phyloP scores from a whole-genome alignment of 2,888 invertebrate genomes.

The Byasa hedistus region DNA sequence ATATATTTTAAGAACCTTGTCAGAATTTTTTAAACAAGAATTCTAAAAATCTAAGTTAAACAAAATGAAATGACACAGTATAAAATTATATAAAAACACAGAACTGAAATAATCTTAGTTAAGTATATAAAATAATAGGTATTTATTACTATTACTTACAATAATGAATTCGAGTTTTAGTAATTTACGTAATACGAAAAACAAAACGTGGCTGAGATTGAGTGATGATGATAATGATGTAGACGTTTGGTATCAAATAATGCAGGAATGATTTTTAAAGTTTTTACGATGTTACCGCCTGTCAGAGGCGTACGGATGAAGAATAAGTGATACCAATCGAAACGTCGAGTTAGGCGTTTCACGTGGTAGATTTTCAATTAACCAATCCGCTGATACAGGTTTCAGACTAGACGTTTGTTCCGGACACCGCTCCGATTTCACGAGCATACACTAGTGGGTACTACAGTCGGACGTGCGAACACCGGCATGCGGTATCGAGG shows the following conservation, averaged over 20 bases:
- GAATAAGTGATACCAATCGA: constrained; percentile 14
- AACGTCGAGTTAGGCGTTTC: constrained; percentile 7
- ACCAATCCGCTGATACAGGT: constrained; percentile 30
- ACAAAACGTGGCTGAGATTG: too few species aligned
- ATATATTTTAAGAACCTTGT: background rate
- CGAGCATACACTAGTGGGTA: constrained; percentile 33
- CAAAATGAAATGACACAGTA: background rate
- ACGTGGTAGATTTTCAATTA: constrained; percentile 31
- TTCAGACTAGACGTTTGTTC: constrained; percentile 35
- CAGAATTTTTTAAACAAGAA: background rate
- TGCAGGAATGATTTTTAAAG: background rate
- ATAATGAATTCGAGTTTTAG: background rate
- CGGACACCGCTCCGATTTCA: constrained; percentile 37
- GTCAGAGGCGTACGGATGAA: background rate
- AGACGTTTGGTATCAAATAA: background rate
- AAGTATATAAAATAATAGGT: background rate
- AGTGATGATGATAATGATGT: too few species aligned
- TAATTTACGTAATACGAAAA: too few species aligned
- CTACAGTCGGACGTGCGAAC: constrained; percentile 37
- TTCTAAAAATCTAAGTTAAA: background rate
- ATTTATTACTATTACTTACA: background rate
- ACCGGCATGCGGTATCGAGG: constrained; percentile 36
- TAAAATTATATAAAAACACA: background rate
- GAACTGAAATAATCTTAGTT: background rate
- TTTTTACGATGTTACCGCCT: too few species aligned